A percentile compares a stretch with the other conserved stretches of the same genome.
These are phyloP conservation scores for Perca fluviatilis DNA, from an alignment of 2,113 vertebrate genomes.

Conservation along the genomic window DNA sequence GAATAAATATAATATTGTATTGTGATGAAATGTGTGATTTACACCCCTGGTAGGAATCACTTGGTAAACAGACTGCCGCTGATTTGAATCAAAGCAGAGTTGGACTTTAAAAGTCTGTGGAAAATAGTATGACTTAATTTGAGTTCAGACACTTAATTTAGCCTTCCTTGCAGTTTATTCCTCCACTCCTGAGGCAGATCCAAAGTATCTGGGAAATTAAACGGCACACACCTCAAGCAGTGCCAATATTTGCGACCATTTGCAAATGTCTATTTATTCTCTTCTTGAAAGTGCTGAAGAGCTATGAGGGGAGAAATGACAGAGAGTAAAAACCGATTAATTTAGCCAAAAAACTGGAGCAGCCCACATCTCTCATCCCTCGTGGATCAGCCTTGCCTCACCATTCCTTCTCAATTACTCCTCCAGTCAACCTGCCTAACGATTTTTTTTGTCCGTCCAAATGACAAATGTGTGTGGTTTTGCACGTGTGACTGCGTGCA, in stretches of 20 bases:
- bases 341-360: slow-evolving; percentile 55
- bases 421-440: slow-evolving; percentile 77
- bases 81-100: slow-evolving; percentile 36
- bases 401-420: slow-evolving; percentile 80
- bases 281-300: slow-evolving; percentile 68
- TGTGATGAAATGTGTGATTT: too few species aligned
- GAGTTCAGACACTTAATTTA: slow-evolving; percentile 66
- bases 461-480: slow-evolving; percentile 65
- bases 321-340: slow-evolving; percentile 56
- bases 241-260: slow-evolving; percentile 74
- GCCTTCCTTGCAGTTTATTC: slow-evolving; percentile 60
- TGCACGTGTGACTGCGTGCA: slow-evolving; percentile 47
- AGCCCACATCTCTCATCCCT: slow-evolving; percentile 58
- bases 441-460: slow-evolving; percentile 71
- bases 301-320: slow-evolving; percentile 52
- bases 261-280: slow-evolving; percentile 77
- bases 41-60: slow-evolving; percentile 8
- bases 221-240: slow-evolving; percentile 65
- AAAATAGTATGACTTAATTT: slow-evolving; percentile 54
- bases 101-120: slow-evolving; percentile 20
- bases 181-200: slow-evolving; percentile 48
- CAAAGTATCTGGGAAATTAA: slow-evolving; percentile 72
- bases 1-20: too few species aligned
- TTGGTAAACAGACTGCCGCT: slow-evolving; percentile 17
- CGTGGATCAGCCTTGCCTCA: slow-evolving; percentile 69